Base-by-base conservation (phyloP, 2,888 invertebrate genomes). In the Augiades crinisus region DNA sequence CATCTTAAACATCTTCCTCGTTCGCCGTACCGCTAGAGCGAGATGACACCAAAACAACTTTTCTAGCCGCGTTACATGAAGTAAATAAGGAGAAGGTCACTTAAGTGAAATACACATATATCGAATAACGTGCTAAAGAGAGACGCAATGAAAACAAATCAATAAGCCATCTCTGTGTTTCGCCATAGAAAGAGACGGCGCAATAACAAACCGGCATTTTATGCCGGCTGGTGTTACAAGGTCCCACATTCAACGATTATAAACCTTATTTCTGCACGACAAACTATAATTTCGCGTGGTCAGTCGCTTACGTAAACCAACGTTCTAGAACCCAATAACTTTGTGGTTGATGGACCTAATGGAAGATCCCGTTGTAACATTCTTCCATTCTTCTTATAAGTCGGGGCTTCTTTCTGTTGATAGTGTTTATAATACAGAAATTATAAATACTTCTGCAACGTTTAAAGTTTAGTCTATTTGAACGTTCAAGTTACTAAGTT, bases 141-240 rank as follows among this genome's bases (percentile, higher is more conserved):
- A 85, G 90, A 87, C 75, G 83, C 84, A 81, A 82, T 85, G 90
- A 90, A 90, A 91, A 91, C 91, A 91, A 90, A 90, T 90, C 87
- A 86, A 90, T 88, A 86, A 68, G 65, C 78, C 78, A 82, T 83
- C 82, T 79, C 75, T 70, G 69, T 68, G 76, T 79, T 81, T 78
- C 72, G 77, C 78, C 72, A 67, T 71, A 72, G 87, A 86, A 70
- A 74, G 88, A 83, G 89, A 86, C 70, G 70, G 81, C 79, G 78
- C 77, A 83, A 88, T 74, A 89, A 88, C 88, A 88, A 88, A 89
- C 87, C 85, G 83, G 86, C 85, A 80, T 81, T 80, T 78, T 75
- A 68, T 76, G 76, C 80, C 78, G 78, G 78, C 68, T 72, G 62
- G 65, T 72, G 74, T 73, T 73, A 68, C 69, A 36, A 43, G 5